A percentile compares a stretch with the other conserved stretches of the same genome.
These are phyloP conservation scores for Anguilla rostrata DNA, from an alignment of 2,113 vertebrate genomes.

Conservation along the genomic window DNA sequence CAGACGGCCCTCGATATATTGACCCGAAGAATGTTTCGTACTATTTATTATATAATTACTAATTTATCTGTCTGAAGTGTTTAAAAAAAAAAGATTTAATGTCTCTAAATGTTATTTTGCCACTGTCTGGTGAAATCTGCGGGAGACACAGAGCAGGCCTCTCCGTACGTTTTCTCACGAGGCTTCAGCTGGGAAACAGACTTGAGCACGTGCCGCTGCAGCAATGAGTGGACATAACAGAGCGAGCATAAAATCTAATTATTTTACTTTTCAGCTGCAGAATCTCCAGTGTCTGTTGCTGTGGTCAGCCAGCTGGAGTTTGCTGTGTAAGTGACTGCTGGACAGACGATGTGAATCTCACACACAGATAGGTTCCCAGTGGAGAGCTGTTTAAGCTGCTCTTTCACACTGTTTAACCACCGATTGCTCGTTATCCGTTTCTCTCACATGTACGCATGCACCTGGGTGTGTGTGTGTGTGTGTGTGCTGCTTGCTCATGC, in stretches of 20 bases:
- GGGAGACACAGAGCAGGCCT: not conserved
- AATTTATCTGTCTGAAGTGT: too few relatives aligned
- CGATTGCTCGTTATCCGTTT: constrained; percentile 36
- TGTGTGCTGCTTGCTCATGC: too few relatives aligned
- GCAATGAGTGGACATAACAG: not conserved
- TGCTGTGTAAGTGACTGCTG: constrained; percentile 55
- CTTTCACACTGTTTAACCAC: constrained; percentile 41
- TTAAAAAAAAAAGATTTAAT: too few relatives aligned
- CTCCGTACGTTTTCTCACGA: not conserved
- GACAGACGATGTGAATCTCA: constrained; percentile 25
- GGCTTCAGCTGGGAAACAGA: not conserved
- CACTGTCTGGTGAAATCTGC: not conserved
- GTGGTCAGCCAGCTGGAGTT: constrained; percentile 54
- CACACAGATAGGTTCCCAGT: constrained; percentile 25
- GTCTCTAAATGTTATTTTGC: not conserved
- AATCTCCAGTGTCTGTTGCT: constrained; percentile 25
- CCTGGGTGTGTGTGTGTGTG: too few relatives aligned
- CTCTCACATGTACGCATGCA: not conserved
- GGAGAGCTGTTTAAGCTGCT: constrained; percentile 40
- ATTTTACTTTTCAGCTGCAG: not conserved
- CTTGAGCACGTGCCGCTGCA: not conserved
- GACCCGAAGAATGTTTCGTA: not conserved
- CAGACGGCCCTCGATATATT: not conserved
- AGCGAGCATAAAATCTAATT: not conserved
- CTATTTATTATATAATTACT: not conserved